phyloP scores from a whole-genome alignment of 2,888 invertebrate genomes.

The Agonopterix subpropinquella region DNA sequence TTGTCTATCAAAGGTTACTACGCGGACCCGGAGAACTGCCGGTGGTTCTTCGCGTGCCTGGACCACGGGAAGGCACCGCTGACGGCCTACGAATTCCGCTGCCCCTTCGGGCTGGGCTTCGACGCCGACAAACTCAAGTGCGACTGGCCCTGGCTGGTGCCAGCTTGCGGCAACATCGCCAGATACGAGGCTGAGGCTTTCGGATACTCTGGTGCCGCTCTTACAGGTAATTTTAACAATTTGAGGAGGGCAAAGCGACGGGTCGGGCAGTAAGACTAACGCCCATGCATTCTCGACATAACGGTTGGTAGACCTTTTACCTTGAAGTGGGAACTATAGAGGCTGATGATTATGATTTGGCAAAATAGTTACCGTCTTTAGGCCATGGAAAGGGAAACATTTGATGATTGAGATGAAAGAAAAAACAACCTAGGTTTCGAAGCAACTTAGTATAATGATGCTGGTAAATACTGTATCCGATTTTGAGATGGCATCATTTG shows the following conservation, averaged over 20 bases:
- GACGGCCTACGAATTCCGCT: slow-evolving; percentile 87
- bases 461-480: too few relatives aligned
- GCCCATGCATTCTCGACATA: too few relatives aligned
- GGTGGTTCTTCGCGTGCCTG: slow-evolving; percentile 89
- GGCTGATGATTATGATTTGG: too few relatives aligned
- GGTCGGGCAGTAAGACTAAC: too few relatives aligned
- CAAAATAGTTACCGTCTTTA: too few relatives aligned
- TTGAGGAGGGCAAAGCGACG: not conserved
- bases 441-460: too few relatives aligned
- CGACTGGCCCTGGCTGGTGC: slow-evolving; percentile 88
- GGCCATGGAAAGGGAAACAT: too few relatives aligned
- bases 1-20: slow-evolving; percentile 79
- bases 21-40: slow-evolving; percentile 87
- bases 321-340: too few relatives aligned
- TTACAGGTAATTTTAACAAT: slow-evolving; percentile 44
- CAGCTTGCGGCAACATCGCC: slow-evolving; percentile 74
- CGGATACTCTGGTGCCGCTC: slow-evolving; percentile 56
- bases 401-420: too few relatives aligned
- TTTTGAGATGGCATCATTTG: too few relatives aligned
- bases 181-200: slow-evolving; percentile 69
- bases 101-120: slow-evolving; percentile 87
- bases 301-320: too few relatives aligned
- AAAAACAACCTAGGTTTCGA: too few relatives aligned
- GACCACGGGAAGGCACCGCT: slow-evolving; percentile 79
- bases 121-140: slow-evolving; percentile 82